A percentile compares a stretch with the other conserved stretches of the same genome.
Conservation (phyloP, 64 coral and sea anemone species). For the Pachyseris speciosa region DNA sequence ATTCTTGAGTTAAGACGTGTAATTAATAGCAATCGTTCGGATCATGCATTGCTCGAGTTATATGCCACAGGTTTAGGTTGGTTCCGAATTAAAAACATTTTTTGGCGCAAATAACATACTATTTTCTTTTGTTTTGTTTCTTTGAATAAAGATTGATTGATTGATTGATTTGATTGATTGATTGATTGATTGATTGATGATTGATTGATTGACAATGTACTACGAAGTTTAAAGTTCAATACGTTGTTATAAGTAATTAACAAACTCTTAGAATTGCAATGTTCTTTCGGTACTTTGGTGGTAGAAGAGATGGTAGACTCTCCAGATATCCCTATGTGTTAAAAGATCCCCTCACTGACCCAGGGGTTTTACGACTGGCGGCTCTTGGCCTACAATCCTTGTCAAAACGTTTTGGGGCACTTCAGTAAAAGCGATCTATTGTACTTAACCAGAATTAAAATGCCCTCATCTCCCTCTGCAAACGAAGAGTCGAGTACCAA, state of each 20-base stretch:
- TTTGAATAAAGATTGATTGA: too few species aligned
- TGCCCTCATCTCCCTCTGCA: constrained; percentile 15
- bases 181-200: too few species aligned
- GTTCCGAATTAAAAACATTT: too few species aligned
- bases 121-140: too few species aligned
- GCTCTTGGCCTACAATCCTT: constrained; percentile 49
- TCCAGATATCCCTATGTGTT: constrained; percentile 26
- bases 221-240: neutral
- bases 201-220: too few species aligned
- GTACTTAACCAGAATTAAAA: constrained; percentile 40
- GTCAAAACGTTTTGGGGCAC: constrained; percentile 28
- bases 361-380: constrained; percentile 24
- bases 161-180: too few species aligned
- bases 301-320: constrained; percentile 33
- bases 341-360: constrained; percentile 38
- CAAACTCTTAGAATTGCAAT: neutral
- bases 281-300: neutral
- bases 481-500: constrained; percentile 38
- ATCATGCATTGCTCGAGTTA: too few species aligned
- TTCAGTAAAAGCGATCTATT: neutral
- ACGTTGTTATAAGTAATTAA: too few species aligned
- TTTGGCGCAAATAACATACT: too few species aligned
- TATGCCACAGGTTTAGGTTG: too few species aligned
- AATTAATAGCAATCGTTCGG: too few species aligned
- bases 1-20: too few species aligned